Evolutionary conservation across 2,888 invertebrate genomes (phyloP).

Genomic region (Lasioglossum calceatum): DNA sequence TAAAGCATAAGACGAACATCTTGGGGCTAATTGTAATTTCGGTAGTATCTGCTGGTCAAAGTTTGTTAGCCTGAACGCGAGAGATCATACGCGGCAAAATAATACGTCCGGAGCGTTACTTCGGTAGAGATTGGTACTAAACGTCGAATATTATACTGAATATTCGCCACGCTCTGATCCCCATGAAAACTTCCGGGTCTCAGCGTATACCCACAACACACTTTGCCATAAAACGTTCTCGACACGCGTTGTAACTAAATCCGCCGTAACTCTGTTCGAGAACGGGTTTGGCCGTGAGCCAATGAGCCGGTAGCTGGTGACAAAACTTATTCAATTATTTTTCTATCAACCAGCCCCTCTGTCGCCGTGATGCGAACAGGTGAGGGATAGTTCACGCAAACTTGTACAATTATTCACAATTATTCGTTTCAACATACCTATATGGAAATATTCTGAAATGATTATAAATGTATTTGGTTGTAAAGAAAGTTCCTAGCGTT

Average conservation of each 20-base stretch:
- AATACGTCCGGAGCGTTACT: neutral
- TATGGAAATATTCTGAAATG: neutral
- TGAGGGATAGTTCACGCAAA: slow-evolving; percentile 34
- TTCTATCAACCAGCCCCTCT: slow-evolving; percentile 35
- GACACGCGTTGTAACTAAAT: slow-evolving; percentile 18
- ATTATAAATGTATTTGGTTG: neutral
- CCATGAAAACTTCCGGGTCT: neutral
- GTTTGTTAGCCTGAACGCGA: neutral
- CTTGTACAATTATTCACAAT: slow-evolving; percentile 43
- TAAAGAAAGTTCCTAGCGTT: too few species aligned
- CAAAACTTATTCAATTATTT: slow-evolving; percentile 52
- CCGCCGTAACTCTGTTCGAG: slow-evolving; percentile 28
- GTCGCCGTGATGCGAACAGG: slow-evolving; percentile 10
- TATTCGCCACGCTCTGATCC: neutral
- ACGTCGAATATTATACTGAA: neutral
- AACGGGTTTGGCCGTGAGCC: slow-evolving; percentile 15
- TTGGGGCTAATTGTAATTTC: neutral
- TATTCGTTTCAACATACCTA: neutral
- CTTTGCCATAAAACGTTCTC: neutral
- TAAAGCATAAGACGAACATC: neutral
- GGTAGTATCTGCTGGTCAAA: too few species aligned
- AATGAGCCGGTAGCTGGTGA: slow-evolving; percentile 4
- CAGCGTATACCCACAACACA: neutral
- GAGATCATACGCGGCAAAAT: neutral
- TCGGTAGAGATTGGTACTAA: neutral